Conservation (phyloP, 2,113 vertebrate species). For the Synodontis membranacea region DNA sequence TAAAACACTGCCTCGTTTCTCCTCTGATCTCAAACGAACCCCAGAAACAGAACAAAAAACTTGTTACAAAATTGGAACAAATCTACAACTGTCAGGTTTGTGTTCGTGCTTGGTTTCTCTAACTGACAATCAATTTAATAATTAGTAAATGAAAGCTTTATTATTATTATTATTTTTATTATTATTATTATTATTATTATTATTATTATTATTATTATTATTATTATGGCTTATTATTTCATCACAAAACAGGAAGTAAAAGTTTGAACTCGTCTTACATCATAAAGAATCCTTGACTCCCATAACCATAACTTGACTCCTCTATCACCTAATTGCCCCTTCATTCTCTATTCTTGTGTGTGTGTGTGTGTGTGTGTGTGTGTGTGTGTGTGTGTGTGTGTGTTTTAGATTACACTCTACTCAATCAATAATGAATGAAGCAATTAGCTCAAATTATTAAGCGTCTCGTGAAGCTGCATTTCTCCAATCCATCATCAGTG, state of each 20-base stretch:
- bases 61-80: background rate
- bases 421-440: slow-evolving; percentile 64
- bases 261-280: background rate
- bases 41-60: background rate
- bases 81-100: background rate
- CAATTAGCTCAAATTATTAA: slow-evolving; percentile 67
- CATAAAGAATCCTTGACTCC: background rate
- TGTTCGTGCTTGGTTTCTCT: background rate
- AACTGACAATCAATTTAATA: background rate
- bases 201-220: too few relatives aligned
- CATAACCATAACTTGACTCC: background rate
- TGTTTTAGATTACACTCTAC: slow-evolving; percentile 34
- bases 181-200: too few relatives aligned
- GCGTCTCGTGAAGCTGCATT: slow-evolving; percentile 57
- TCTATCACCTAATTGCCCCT: background rate
- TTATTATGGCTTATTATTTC: too few relatives aligned
- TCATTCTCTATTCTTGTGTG: background rate
- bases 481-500: slow-evolving; percentile 58
- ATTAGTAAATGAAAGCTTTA: background rate
- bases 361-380: slow-evolving; percentile 10
- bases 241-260: background rate
- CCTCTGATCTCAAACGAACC: background rate
- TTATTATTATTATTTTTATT: too few relatives aligned
- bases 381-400: background rate
- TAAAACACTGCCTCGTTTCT: background rate